Percentiles rank a stretch among this genome's conserved stretches.
These are phyloP conservation scores for Camelus bactrianus DNA, from an alignment of 2,113 vertebrate genomes.

Conservation along the genomic window DNA sequence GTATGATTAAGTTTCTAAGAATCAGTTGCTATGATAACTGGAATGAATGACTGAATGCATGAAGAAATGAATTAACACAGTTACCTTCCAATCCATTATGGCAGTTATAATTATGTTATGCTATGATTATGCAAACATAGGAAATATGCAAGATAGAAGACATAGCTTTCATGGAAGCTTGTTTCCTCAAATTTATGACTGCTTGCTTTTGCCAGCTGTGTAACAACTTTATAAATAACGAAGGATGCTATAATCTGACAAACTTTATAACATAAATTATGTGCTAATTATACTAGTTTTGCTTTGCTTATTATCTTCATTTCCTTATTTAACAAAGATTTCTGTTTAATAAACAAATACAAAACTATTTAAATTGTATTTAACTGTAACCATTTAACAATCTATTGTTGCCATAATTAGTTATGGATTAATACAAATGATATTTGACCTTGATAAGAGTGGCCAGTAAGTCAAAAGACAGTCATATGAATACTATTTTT, in stretches of 20 bases:
- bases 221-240: slow-evolving; percentile 54
- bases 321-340: slow-evolving; percentile 43
- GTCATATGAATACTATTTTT: background rate
- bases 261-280: slow-evolving; percentile 20
- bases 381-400: slow-evolving; percentile 41
- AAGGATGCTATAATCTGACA: slow-evolving; percentile 20
- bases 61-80: slow-evolving; percentile 46
- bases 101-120: slow-evolving; percentile 52
- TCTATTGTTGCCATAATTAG: slow-evolving; percentile 39
- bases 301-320: slow-evolving; percentile 8
- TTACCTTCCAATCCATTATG: slow-evolving; percentile 2
- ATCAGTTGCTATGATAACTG: background rate
- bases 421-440: background rate
- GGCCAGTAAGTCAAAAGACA: background rate
- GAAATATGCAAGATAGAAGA: background rate
- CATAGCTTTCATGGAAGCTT: background rate
- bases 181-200: slow-evolving; percentile 59
- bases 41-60: slow-evolving; percentile 2
- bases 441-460: slow-evolving; percentile 30
- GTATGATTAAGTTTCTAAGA: background rate
- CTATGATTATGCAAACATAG: slow-evolving; percentile 48
- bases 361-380: slow-evolving; percentile 32
- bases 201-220: background rate
- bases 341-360: background rate
- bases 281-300: slow-evolving; percentile 6